A percentile compares a stretch with the other conserved stretches of the same genome.
These are phyloP conservation scores for Rhabdophis nuchalis DNA, from an alignment of 2,797 vertebrate species.

Conservation along the genomic window DNA sequence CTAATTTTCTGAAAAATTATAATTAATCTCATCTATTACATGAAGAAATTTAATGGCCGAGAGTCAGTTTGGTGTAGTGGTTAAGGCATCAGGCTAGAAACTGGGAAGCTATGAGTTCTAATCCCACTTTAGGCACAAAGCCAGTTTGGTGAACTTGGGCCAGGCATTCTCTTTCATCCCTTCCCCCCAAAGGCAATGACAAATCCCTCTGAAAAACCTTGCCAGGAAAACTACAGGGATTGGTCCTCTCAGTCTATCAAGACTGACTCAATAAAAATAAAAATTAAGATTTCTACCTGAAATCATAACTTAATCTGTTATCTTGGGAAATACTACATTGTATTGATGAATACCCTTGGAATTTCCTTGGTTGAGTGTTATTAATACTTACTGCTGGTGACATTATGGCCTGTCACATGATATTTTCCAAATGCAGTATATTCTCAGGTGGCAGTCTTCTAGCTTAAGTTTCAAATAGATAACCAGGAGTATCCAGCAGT, in stretches of 20 bases:
- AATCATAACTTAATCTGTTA: conserved; percentile 32
- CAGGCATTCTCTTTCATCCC: neutral
- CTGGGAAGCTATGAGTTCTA: neutral
- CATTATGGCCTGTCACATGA: conserved; percentile 25
- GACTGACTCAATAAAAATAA: neutral
- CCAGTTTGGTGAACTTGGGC: neutral
- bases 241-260: neutral
- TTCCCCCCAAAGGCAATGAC: neutral
- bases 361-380: conserved; percentile 41
- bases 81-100: neutral
- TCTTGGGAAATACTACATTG: conserved; percentile 34
- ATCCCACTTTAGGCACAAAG: neutral
- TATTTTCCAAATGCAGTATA: neutral
- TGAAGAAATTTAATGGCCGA: conserved; percentile 5
- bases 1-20: conserved; percentile 40
- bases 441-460: conserved; percentile 21
- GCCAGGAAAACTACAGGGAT: neutral
- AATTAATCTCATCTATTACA: conserved; percentile 43
- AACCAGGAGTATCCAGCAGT: conserved; percentile 9
- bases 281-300: conserved; percentile 27
- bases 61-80: neutral
- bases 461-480: conserved; percentile 17
- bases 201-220: neutral
- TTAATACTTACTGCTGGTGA: conserved; percentile 30
- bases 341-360: conserved; percentile 27